These are phyloP conservation scores for Synergus laeviventris DNA, from an alignment of 2,888 invertebrate genomes.

Conservation along the genomic window DNA sequence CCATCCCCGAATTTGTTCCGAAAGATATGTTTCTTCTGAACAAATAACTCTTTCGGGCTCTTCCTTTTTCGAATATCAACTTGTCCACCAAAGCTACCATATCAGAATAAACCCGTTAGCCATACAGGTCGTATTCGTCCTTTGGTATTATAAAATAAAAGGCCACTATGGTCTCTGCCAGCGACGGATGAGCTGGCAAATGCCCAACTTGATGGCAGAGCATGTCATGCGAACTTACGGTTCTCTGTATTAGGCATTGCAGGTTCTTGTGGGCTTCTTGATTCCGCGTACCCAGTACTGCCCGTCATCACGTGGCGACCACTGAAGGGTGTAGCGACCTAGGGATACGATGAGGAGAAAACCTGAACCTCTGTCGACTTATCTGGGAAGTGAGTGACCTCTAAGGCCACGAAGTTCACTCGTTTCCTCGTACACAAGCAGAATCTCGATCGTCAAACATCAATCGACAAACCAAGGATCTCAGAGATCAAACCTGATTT, in stretches of 20 bases:
- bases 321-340: constrained; percentile 48
- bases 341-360: constrained; percentile 45
- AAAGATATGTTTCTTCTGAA: constrained; percentile 19
- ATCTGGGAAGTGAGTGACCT: constrained; percentile 71
- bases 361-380: constrained; percentile 44
- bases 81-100: constrained; percentile 36
- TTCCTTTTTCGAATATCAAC: constrained; percentile 57
- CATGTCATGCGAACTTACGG: constrained; percentile 62
- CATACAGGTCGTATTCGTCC: constrained; percentile 63
- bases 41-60: constrained; percentile 14
- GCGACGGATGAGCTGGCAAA: constrained; percentile 33
- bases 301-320: constrained; percentile 48
- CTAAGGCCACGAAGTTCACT: constrained; percentile 58
- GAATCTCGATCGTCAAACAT: constrained; percentile 61
- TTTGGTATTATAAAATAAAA: constrained; percentile 53
- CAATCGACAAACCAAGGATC: constrained; percentile 41
- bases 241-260: constrained; percentile 73
- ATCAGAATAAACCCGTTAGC: constrained; percentile 67
- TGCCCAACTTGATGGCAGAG: constrained; percentile 35
- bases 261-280: constrained; percentile 65
- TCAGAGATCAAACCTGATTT: constrained; percentile 41
- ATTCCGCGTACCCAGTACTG: constrained; percentile 65
- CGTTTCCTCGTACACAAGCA: constrained; percentile 65
- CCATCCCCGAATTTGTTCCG: not conserved
- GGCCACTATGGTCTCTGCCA: constrained; percentile 1